Conservation (phyloP, 2,888 invertebrate species). For the Xanthostigma xanthostigma region DNA sequence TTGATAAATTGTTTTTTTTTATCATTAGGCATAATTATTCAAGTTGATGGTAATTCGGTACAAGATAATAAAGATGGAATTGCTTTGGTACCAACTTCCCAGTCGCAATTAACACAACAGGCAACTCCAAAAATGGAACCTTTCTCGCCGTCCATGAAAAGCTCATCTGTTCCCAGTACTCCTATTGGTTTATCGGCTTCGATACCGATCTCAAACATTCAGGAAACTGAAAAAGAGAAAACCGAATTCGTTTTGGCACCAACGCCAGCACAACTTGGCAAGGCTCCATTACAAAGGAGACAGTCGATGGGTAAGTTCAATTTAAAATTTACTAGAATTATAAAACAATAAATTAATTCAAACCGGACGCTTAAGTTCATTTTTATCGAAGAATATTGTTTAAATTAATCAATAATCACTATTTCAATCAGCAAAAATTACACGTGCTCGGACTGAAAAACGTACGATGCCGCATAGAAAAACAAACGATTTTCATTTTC, state of each 20-base stretch:
- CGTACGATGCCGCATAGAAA: no score
- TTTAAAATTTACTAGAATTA: neutral
- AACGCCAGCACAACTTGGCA: slow-evolving; percentile 85
- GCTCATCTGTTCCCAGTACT: slow-evolving; percentile 5
- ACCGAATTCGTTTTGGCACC: slow-evolving; percentile 65
- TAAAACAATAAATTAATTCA: no score
- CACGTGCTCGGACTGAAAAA: no score
- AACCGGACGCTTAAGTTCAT: no score
- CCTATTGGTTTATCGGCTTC: slow-evolving; percentile 5
- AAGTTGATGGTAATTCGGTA: slow-evolving; percentile 10
- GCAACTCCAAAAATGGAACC: slow-evolving; percentile 8
- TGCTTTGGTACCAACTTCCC: no score
- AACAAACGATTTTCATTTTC: no score
- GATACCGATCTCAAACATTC: neutral
- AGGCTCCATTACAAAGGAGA: slow-evolving; percentile 75
- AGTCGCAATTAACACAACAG: no score
- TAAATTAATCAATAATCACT: no score
- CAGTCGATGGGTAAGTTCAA: slow-evolving; percentile 57
- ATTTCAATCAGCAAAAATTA: no score
- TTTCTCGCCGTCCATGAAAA: slow-evolving; percentile 8
- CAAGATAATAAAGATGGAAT: no score
- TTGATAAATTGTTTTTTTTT: slow-evolving; percentile 2
- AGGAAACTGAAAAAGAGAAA: slow-evolving; percentile 20
- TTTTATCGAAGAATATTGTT: no score
- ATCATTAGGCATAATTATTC: slow-evolving; percentile 9